phyloP scores from a whole-genome alignment of 2,888 invertebrate genomes.

The Clusia tigrina region DNA sequence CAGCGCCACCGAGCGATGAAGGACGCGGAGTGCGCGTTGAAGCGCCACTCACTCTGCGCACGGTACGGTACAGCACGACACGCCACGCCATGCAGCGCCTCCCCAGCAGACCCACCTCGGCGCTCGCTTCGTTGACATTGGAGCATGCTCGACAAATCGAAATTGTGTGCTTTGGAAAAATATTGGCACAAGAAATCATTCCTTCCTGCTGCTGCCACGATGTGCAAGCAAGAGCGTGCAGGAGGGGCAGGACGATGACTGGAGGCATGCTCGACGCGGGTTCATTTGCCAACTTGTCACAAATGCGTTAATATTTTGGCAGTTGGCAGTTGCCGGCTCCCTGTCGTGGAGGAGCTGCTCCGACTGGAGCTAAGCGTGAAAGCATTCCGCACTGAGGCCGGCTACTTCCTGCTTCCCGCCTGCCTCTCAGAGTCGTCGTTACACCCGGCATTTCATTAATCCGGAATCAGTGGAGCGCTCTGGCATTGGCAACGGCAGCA shows the following conservation, averaged over 20 bases:
- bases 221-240: background rate
- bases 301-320: conserved; percentile 1
- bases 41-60: background rate
- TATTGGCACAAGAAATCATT: conserved; percentile 64
- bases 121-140: conserved; percentile 2
- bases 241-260: background rate
- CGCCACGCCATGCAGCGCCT: background rate
- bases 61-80: background rate
- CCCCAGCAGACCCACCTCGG: background rate
- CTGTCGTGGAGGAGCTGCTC: background rate
- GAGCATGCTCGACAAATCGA: conserved; percentile 60
- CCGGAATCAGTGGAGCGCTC: conserved; percentile 33
- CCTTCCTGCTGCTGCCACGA: conserved; percentile 55
- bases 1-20: too few relatives aligned
- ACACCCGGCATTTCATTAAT: conserved; percentile 31
- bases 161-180: conserved; percentile 63
- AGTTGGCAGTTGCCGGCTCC: background rate
- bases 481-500: too few relatives aligned
- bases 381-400: too few relatives aligned
- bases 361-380: too few relatives aligned
- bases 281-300: conserved; percentile 1
- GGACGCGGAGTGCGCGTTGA: background rate
- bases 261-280: background rate
- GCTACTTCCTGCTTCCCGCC: too few relatives aligned
- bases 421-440: conserved; percentile 6